These are phyloP conservation scores for Ichneumon xanthorius DNA, from an alignment of 2,888 invertebrate species.

Conservation along the genomic window DNA sequence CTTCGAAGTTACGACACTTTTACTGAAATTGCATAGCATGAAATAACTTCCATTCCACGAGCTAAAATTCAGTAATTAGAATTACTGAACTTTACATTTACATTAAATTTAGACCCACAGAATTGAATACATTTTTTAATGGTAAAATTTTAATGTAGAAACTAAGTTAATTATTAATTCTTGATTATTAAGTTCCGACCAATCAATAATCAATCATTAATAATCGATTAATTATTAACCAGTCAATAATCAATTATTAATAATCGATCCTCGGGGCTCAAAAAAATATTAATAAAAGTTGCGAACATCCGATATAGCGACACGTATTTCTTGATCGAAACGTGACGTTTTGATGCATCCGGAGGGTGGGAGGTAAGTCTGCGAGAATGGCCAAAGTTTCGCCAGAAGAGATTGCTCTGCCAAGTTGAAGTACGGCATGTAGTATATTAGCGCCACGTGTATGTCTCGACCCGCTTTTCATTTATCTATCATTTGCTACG, in stretches of 20 bases:
- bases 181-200: too few relatives aligned
- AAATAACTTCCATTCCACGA: neutral
- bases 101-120: too few relatives aligned
- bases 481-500: slow-evolving; percentile 14
- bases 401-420: neutral
- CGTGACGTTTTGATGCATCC: neutral
- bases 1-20: neutral
- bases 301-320: neutral
- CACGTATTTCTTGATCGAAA: neutral
- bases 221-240: too few relatives aligned
- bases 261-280: too few relatives aligned
- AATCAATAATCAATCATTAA: too few relatives aligned
- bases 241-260: too few relatives aligned
- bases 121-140: neutral
- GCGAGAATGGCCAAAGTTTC: neutral
- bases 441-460: neutral
- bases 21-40: too few relatives aligned
- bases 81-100: too few relatives aligned
- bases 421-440: neutral
- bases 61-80: neutral
- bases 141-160: neutral
- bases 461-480: neutral
- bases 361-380: neutral
- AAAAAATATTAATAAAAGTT: too few relatives aligned
- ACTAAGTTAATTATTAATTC: neutral